phyloP scores from a whole-genome alignment of 2,113 vertebrate species.

The Hirundichthys speculiger region DNA sequence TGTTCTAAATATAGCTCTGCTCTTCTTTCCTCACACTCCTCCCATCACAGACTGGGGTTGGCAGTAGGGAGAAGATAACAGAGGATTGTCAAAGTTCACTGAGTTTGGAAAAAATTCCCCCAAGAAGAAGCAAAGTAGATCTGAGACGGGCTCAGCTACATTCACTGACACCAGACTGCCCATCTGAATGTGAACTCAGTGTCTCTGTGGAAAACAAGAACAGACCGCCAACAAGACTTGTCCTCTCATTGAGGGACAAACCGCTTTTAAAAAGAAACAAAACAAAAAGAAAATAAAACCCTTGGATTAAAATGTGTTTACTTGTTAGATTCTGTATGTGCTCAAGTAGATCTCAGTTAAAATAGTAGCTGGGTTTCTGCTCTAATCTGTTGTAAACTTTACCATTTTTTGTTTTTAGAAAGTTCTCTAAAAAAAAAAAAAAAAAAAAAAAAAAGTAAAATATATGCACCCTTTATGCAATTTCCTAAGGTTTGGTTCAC shows the following conservation, averaged over 20 bases:
- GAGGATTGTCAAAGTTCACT: constrained; percentile 70
- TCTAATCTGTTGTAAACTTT: too few species aligned
- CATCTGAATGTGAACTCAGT: constrained; percentile 54
- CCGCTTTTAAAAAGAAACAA: too few species aligned
- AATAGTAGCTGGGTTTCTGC: too few species aligned
- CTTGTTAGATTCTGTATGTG: background rate
- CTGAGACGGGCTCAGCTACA: constrained; percentile 46
- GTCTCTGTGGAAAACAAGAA: constrained; percentile 20
- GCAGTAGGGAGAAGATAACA: constrained; percentile 36
- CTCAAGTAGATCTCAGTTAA: background rate
- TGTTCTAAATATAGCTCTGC: constrained; percentile 73
- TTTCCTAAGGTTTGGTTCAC: too few species aligned
- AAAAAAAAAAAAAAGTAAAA: too few species aligned
- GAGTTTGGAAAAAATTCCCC: constrained; percentile 66
- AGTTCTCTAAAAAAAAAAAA: too few species aligned
- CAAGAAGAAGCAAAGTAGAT: constrained; percentile 58
- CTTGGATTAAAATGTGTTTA: too few species aligned
- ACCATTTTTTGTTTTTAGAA: too few species aligned
- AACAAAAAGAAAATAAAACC: too few species aligned
- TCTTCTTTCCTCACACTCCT: constrained; percentile 39
- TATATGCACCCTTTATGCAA: too few species aligned
- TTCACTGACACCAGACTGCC: constrained; percentile 43
- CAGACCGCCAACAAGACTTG: constrained; percentile 5
- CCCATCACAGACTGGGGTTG: constrained; percentile 51
- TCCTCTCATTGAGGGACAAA: constrained; percentile 9